Percentiles rank a stretch among this genome's conserved stretches.
Evolutionary conservation across 2,113 vertebrate species (phyloP).

Genomic region (Ptilorrhoa leucosticta): DNA sequence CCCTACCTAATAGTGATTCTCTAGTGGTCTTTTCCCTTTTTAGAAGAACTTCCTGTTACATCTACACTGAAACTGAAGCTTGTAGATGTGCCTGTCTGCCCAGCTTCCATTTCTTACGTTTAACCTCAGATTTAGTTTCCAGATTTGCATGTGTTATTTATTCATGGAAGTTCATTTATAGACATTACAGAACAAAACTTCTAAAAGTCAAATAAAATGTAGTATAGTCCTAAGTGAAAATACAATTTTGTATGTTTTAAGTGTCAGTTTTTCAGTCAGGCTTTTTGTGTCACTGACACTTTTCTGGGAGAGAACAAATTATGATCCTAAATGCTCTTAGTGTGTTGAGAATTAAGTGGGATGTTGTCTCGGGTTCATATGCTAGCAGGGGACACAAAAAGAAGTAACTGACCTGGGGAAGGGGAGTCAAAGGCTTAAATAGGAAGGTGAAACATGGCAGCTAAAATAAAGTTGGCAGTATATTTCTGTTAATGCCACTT

Average conservation of each 20-base stretch:
- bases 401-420: background rate
- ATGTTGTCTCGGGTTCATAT: background rate
- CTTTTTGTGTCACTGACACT: background rate
- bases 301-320: background rate
- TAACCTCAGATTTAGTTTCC: conserved; percentile 37
- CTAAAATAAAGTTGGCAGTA: background rate
- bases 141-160: conserved; percentile 36
- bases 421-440: background rate
- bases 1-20: conserved; percentile 9
- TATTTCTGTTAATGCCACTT: background rate
- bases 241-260: background rate
- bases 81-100: conserved; percentile 5
- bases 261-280: background rate
- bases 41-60: conserved; percentile 10
- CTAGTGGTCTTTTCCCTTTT: conserved; percentile 47
- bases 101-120: conserved; percentile 48
- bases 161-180: background rate
- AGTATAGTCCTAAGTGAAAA: background rate
- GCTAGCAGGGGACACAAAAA: background rate
- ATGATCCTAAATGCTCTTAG: background rate
- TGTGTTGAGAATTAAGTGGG: background rate
- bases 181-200: background rate
- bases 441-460: background rate
- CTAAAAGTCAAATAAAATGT: background rate
- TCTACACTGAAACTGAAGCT: conserved; percentile 22